phyloP scores from a whole-genome alignment of 2,888 invertebrate species.

The Andrena marginata region DNA sequence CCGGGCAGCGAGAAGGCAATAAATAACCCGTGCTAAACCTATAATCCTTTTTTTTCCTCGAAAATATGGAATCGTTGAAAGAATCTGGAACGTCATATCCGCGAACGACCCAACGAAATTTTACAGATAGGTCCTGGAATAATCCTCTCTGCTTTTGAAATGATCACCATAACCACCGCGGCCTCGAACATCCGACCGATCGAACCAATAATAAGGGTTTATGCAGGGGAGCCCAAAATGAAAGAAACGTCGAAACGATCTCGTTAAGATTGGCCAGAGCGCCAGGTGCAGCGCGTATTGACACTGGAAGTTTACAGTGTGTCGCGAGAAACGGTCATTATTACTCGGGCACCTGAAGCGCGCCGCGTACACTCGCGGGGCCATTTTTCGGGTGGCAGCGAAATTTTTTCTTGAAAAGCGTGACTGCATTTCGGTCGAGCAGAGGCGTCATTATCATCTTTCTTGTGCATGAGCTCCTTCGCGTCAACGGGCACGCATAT shows the following conservation, averaged over 20 bases:
- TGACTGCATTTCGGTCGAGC: constrained; percentile 59
- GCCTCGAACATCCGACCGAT: background rate
- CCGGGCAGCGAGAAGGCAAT: background rate
- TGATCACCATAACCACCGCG: constrained; percentile 3
- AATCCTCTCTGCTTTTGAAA: background rate
- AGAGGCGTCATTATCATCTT: constrained; percentile 62
- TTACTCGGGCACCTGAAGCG: constrained; percentile 66
- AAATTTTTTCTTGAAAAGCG: constrained; percentile 59
- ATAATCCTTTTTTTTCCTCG: background rate
- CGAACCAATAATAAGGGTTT: constrained; percentile 38
- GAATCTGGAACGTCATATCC: background rate
- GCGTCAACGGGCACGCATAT: constrained; percentile 50
- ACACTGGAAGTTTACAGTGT: constrained; percentile 66
- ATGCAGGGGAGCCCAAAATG: constrained; percentile 18
- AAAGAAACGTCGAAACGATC: constrained; percentile 56
- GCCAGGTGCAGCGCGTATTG: constrained; percentile 65
- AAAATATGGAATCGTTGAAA: background rate
- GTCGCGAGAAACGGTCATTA: constrained; percentile 60
- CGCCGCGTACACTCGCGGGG: constrained; percentile 32
- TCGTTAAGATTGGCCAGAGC: constrained; percentile 54
- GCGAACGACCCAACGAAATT: background rate
- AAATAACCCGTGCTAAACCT: background rate
- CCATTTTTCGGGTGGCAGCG: constrained; percentile 19
- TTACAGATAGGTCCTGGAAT: background rate
- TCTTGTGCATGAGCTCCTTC: constrained; percentile 50